A percentile compares a stretch with the other conserved stretches of the same genome.
phyloP scores from a whole-genome alignment of 1,140 invertebrate species.

The Akabosia matsudoensis region DNA sequence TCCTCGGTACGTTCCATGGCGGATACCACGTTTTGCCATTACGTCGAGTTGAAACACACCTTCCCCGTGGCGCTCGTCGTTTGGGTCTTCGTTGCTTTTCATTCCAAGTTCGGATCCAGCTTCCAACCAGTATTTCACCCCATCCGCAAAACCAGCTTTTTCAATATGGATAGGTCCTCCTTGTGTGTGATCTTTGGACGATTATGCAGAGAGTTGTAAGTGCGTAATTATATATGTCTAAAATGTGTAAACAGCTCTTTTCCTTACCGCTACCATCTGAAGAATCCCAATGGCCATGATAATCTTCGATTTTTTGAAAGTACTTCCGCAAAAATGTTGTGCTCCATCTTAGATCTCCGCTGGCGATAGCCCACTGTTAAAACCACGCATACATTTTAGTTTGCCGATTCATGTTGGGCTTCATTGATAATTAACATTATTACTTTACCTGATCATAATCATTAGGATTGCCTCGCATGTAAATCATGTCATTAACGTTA shows the following conservation, averaged over 20 bases:
- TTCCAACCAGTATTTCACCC: background rate
- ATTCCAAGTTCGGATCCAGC: background rate
- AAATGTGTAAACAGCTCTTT: background rate
- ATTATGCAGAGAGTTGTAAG: background rate
- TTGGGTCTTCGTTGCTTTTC: background rate
- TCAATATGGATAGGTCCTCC: constrained; percentile 18
- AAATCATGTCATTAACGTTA: constrained; percentile 21
- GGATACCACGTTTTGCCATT: background rate
- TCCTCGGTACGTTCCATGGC: background rate
- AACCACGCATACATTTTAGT: too few relatives aligned
- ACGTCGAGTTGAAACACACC: constrained; percentile 12
- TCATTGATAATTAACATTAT: too few relatives aligned
- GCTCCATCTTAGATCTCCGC: background rate
- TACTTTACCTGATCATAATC: constrained; percentile 18
- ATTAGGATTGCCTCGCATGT: constrained; percentile 15
- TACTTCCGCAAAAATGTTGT: background rate
- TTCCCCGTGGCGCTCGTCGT: background rate
- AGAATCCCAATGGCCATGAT: background rate
- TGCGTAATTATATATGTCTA: background rate
- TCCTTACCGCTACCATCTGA: background rate
- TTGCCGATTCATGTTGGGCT: too few relatives aligned
- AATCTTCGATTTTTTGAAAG: constrained; percentile 1
- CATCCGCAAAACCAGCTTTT: background rate
- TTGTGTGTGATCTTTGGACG: background rate
- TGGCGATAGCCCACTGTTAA: background rate